phyloP scores from a whole-genome alignment of 2,113 vertebrate genomes.

The Anolis sagrei region DNA sequence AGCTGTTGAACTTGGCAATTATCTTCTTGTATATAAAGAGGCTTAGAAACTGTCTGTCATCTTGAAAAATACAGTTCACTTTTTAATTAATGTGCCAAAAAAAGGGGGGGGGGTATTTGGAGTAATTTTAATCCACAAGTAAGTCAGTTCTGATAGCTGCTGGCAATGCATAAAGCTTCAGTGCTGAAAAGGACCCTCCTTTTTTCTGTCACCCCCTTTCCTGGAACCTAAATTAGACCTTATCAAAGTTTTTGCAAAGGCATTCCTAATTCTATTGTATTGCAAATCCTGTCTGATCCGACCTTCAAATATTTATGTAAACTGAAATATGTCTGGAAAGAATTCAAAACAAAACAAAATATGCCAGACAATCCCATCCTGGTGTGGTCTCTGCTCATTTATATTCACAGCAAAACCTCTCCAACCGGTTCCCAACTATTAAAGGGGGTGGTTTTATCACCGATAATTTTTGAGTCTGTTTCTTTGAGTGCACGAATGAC shows the following conservation, averaged over 20 bases:
- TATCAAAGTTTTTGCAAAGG: slow-evolving; percentile 72
- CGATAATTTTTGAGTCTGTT: slow-evolving; percentile 52
- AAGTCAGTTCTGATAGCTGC: slow-evolving; percentile 36
- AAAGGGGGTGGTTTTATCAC: slow-evolving; percentile 63
- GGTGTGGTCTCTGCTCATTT: slow-evolving; percentile 53
- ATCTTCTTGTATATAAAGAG: slow-evolving; percentile 18
- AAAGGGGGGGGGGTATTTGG: not conserved
- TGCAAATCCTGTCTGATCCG: slow-evolving; percentile 79
- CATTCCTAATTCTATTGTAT: slow-evolving; percentile 75
- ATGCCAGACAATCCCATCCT: slow-evolving; percentile 56
- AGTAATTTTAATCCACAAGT: slow-evolving; percentile 35
- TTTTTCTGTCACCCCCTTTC: slow-evolving; percentile 28
- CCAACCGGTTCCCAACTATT: slow-evolving; percentile 55
- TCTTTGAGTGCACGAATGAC: slow-evolving; percentile 55
- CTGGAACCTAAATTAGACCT: slow-evolving; percentile 65
- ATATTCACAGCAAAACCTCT: slow-evolving; percentile 51
- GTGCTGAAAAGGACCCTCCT: slow-evolving; percentile 31
- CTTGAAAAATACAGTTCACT: not conserved
- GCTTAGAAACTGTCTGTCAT: not conserved
- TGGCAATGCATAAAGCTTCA: slow-evolving; percentile 22
- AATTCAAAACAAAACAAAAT: slow-evolving; percentile 73
- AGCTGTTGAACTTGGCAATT: slow-evolving; percentile 1
- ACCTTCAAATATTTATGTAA: slow-evolving; percentile 79
- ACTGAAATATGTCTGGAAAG: slow-evolving; percentile 78
- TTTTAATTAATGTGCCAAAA: slow-evolving; percentile 34